These are phyloP conservation scores for Holacanthus passer DNA, from an alignment of 2,113 vertebrate genomes.

Conservation along the genomic window DNA sequence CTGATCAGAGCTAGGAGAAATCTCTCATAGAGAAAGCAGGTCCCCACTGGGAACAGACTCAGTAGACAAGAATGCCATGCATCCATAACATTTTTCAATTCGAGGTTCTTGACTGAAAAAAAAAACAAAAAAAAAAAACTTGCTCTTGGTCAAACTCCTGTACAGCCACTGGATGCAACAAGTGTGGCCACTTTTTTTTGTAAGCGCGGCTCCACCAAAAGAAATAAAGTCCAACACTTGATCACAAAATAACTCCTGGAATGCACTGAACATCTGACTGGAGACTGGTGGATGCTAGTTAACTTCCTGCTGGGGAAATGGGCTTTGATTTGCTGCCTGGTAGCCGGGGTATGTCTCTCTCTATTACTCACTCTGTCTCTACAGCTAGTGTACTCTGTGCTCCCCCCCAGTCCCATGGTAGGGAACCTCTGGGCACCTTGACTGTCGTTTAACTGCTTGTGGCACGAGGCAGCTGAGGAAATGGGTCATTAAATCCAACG, in stretches of 20 bases:
- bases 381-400: conserved; percentile 58
- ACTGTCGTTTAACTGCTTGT: conserved; percentile 87
- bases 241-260: conserved; percentile 43
- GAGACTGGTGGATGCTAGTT: conserved; percentile 65
- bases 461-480: conserved; percentile 86
- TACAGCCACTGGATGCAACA: conserved; percentile 5
- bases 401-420: conserved; percentile 63
- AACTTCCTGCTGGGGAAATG: conserved; percentile 75
- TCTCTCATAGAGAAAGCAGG: background rate
- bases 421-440: conserved; percentile 86
- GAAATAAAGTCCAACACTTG: conserved; percentile 19
- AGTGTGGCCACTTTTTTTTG: background rate
- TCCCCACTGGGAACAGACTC: background rate
- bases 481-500: conserved; percentile 88
- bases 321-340: conserved; percentile 76
- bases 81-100: background rate
- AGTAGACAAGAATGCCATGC: background rate
- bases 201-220: background rate
- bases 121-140: background rate
- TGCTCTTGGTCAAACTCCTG: background rate
- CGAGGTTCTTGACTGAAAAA: background rate
- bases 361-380: conserved; percentile 74
- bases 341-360: conserved; percentile 66
- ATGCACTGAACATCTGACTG: conserved; percentile 55
- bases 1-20: background rate